These are phyloP conservation scores for Heliconius hewitsoni DNA, from an alignment of 1,140 invertebrate genomes.

Conservation along the genomic window DNA sequence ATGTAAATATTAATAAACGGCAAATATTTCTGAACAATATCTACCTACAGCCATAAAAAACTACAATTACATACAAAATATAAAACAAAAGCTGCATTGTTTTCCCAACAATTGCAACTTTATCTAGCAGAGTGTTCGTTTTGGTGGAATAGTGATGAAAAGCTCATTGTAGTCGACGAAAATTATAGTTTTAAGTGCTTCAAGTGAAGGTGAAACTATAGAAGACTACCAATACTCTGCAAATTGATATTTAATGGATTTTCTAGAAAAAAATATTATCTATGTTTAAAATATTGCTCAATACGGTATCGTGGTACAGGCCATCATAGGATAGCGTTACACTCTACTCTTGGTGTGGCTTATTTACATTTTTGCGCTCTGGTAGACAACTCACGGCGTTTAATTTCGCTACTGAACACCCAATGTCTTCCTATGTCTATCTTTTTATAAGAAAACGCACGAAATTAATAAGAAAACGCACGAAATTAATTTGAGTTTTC, in stretches of 20 bases:
- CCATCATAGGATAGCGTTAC: too few relatives aligned
- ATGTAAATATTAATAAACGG: constrained; percentile 8
- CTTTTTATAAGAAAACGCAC: too few relatives aligned
- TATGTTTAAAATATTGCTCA: background rate
- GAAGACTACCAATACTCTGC: background rate
- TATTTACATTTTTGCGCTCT: too few relatives aligned
- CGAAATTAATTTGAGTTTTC: too few relatives aligned
- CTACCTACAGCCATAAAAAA: background rate
- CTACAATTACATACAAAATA: constrained; percentile 12
- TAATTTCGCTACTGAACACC: too few relatives aligned
- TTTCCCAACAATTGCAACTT: constrained; percentile 18
- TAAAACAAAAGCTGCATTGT: constrained; percentile 15
- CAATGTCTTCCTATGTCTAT: too few relatives aligned
- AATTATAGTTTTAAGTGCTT: constrained; percentile 17
- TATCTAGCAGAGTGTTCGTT: constrained; percentile 25
- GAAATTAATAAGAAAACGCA: too few relatives aligned
- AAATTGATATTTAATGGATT: background rate
- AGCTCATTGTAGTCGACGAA: constrained; percentile 23
- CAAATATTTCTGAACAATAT: background rate
- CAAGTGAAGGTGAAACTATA: constrained; percentile 5
- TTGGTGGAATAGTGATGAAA: background rate
- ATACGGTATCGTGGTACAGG: background rate
- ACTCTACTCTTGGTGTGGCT: too few relatives aligned
- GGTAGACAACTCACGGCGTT: too few relatives aligned
- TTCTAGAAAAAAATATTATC: background rate